Conservation (phyloP, 1,140 invertebrate species). For the Triops longicaudatus region DNA sequence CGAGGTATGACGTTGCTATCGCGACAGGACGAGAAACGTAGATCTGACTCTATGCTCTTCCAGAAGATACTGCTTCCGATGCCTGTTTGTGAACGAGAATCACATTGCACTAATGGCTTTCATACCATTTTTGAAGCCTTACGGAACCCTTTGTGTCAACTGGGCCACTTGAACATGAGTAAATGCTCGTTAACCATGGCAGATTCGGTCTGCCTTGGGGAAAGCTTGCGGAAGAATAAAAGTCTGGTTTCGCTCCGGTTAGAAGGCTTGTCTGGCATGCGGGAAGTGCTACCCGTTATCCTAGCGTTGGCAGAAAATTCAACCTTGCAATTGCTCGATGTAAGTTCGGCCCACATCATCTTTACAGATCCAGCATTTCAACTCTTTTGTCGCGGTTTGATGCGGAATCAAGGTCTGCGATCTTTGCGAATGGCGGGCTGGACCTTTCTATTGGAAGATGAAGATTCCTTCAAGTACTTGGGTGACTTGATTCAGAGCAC, state of each 20-base stretch:
- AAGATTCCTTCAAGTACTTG: conserved; percentile 25
- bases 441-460: conserved; percentile 48
- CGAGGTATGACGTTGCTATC: conserved; percentile 25
- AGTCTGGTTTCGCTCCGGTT: conserved; percentile 46
- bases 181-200: conserved; percentile 35
- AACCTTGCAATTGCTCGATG: conserved; percentile 46
- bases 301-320: conserved; percentile 46
- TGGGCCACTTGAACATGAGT: conserved; percentile 46
- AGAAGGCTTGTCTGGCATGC: conserved; percentile 43
- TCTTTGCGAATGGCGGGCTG: conserved; percentile 48
- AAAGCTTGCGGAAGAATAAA: conserved; percentile 44
- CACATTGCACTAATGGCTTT: conserved; percentile 34
- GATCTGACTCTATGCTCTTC: conserved; percentile 46
- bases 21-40: conserved; percentile 41
- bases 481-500: conserved; percentile 23
- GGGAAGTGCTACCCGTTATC: conserved; percentile 45
- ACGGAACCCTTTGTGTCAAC: conserved; percentile 42
- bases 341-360: conserved; percentile 46
- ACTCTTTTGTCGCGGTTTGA: conserved; percentile 44
- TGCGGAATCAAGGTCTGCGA: conserved; percentile 44
- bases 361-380: conserved; percentile 47
- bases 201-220: conserved; percentile 37
- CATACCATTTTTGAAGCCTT: conserved; percentile 34
- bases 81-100: conserved; percentile 43
- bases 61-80: conserved; percentile 44